A percentile compares a stretch with the other conserved stretches of the same genome.
These are phyloP conservation scores for Loriculus beryllinus DNA, from an alignment of 2,797 vertebrate species.

Conservation along the genomic window DNA sequence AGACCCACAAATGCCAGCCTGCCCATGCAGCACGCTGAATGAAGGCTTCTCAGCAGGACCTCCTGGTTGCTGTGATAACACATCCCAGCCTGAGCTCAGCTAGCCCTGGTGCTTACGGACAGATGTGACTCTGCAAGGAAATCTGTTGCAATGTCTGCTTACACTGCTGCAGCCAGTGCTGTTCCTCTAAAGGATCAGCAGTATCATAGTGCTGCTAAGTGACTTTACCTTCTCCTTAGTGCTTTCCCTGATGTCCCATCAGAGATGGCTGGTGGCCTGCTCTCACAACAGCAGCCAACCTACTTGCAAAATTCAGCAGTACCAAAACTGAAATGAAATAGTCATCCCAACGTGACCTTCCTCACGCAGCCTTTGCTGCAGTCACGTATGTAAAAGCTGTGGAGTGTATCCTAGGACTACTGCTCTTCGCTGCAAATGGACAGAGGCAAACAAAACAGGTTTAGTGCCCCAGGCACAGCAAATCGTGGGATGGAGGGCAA, in stretches of 20 bases:
- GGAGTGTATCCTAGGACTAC: neutral
- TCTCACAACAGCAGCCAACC: neutral
- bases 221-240: neutral
- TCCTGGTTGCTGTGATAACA: neutral
- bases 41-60: neutral
- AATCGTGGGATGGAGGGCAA: neutral
- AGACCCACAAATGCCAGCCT: neutral
- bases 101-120: neutral
- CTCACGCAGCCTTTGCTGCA: neutral
- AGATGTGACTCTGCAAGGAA: neutral
- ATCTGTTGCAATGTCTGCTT: neutral
- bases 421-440: neutral
- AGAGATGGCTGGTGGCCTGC: neutral
- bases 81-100: neutral
- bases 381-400: neutral
- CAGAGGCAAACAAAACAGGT: neutral
- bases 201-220: neutral
- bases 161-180: neutral
- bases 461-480: neutral
- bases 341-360: neutral
- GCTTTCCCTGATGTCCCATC: neutral
- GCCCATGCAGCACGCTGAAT: neutral
- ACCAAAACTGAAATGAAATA: neutral
- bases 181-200: neutral
- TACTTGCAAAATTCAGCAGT: neutral